Conservation (phyloP, 2,888 invertebrate species). For the Diarsia rubi region DNA sequence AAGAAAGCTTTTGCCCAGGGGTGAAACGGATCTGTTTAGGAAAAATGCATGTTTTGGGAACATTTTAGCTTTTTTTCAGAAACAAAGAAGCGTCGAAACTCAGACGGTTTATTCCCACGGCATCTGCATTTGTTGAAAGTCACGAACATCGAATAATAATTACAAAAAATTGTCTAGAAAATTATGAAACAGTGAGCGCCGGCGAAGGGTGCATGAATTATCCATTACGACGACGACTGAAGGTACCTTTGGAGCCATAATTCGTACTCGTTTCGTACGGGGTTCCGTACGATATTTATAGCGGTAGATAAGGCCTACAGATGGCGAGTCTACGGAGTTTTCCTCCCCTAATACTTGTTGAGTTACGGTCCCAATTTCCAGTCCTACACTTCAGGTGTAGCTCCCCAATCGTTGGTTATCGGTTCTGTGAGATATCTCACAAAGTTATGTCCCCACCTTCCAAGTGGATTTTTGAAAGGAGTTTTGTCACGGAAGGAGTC, state of each 20-base stretch:
- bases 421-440: conserved; percentile 52
- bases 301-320: conserved; percentile 89
- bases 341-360: conserved; percentile 90
- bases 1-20: not conserved
- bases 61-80: not conserved
- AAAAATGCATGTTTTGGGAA: not conserved
- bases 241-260: conserved; percentile 87
- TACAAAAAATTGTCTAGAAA: conserved; percentile 84
- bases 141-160: conserved; percentile 82
- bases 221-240: conserved; percentile 84
- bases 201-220: conserved; percentile 89
- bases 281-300: conserved; percentile 87
- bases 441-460: conserved; percentile 44
- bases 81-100: conserved; percentile 46
- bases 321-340: conserved; percentile 87
- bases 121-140: conserved; percentile 66
- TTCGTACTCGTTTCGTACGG: conserved; percentile 85
- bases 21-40: not conserved
- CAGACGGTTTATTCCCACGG: conserved; percentile 57
- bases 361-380: conserved; percentile 90
- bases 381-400: conserved; percentile 86
- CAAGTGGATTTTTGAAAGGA: conserved; percentile 52
- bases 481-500: conserved; percentile 56
- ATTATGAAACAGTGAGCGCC: conserved; percentile 79
- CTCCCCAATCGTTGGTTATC: conserved; percentile 70